Conservation (phyloP, 2,797 vertebrate genomes). For the Acanthurus tractus region DNA sequence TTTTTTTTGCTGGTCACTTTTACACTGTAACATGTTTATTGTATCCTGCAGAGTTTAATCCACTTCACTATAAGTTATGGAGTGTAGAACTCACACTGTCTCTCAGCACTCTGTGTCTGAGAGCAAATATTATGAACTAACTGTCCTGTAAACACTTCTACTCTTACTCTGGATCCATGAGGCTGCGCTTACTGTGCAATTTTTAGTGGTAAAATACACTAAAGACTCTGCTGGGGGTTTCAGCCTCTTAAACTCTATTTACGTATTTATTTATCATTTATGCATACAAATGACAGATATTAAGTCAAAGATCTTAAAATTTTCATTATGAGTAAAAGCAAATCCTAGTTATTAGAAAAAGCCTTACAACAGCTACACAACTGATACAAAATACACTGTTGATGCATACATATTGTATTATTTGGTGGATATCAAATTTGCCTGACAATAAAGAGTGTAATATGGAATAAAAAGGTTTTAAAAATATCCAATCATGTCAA, state of each 20-base stretch:
- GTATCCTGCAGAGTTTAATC: too few species aligned
- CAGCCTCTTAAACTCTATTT: too few species aligned
- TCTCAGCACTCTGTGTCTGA: too few species aligned
- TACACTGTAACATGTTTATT: too few species aligned
- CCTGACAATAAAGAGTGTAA: background rate
- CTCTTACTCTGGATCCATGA: background rate
- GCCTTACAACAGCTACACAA: background rate
- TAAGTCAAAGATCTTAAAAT: background rate
- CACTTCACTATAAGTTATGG: too few species aligned
- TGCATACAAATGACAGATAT: background rate
- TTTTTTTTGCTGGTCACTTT: too few species aligned
- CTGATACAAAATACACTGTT: background rate
- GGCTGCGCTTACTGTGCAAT: background rate
- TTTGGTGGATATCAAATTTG: background rate
- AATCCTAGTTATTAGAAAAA: background rate
- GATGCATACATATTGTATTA: background rate
- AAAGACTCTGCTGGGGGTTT: background rate
- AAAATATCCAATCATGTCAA: background rate
- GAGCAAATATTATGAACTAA: background rate
- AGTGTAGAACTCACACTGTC: too few species aligned
- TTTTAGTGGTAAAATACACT: background rate
- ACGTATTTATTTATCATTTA: background rate
- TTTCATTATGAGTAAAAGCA: slow-evolving; percentile 48
- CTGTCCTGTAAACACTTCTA: background rate
- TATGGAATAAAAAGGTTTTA: background rate